Evolutionary conservation across 1,140 invertebrate species (phyloP).

Genomic region (Apis cerana): DNA sequence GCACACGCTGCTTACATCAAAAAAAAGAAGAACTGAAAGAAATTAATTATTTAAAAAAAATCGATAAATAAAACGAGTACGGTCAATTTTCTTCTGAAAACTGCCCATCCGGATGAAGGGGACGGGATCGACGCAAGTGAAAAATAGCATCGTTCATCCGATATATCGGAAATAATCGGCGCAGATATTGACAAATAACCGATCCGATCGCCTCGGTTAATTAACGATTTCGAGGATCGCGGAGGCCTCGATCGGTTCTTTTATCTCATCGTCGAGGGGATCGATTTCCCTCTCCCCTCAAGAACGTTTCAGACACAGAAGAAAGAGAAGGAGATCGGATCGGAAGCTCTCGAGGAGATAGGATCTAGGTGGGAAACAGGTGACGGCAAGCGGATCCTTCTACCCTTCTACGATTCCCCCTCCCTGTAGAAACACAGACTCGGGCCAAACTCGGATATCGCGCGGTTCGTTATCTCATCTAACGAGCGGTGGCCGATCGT

Average conservation of each 20-base stretch:
- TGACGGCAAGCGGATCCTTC: not conserved
- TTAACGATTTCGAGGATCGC: conserved; percentile 43
- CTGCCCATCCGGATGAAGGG: conserved; percentile 26
- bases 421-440: conserved; percentile 28
- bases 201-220: conserved; percentile 37
- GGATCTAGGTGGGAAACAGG: conserved; percentile 56
- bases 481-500: conserved; percentile 64
- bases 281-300: not conserved
- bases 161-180: not conserved
- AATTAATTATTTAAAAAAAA: no score
- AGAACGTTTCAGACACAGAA: not conserved
- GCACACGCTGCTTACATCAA: no score
- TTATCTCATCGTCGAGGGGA: not conserved
- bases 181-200: conserved; percentile 33
- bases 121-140: conserved; percentile 25
- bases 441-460: conserved; percentile 50
- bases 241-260: no score
- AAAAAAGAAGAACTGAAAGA: no score
- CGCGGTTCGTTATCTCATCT: conserved; percentile 64
- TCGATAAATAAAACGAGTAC: no score
- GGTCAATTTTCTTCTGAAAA: no score
- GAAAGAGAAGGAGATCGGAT: not conserved
- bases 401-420: not conserved
- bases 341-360: conserved; percentile 44
- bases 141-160: conserved; percentile 38